These are phyloP conservation scores for Callaeas wilsoni DNA, from an alignment of 2,113 vertebrate genomes.

Conservation along the genomic window DNA sequence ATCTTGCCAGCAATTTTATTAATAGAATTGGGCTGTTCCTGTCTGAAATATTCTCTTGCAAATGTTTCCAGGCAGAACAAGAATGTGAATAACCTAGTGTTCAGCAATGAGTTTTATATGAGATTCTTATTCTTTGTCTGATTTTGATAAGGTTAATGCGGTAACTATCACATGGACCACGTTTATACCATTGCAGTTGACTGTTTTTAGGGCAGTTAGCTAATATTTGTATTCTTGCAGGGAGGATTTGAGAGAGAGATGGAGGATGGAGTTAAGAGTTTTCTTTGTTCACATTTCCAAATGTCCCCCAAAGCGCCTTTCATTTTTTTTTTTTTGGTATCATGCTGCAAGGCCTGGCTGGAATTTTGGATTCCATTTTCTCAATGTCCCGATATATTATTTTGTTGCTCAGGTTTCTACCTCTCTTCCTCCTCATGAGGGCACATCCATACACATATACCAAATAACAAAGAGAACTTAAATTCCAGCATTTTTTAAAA, in stretches of 20 bases:
- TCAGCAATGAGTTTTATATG: conserved; percentile 7
- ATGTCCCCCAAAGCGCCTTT: not conserved
- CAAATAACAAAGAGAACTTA: not conserved
- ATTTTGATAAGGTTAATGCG: conserved; percentile 11
- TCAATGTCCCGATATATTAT: not conserved
- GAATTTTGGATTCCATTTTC: not conserved
- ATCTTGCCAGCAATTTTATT: conserved; percentile 66
- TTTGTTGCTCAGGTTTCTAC: not conserved
- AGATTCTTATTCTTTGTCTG: not conserved
- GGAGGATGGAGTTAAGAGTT: not conserved
- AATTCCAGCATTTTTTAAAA: not conserved
- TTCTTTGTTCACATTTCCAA: not conserved
- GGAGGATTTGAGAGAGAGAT: not conserved
- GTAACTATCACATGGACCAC: not conserved
- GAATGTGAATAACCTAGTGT: conserved; percentile 57
- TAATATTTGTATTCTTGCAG: not conserved
- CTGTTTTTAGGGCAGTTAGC: not conserved
- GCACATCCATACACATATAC: not conserved
- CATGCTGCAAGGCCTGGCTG: not conserved
- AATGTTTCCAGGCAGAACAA: conserved; percentile 56
- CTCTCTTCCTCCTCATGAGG: not conserved
- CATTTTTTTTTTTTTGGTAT: not conserved
- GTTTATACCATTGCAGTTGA: not conserved
- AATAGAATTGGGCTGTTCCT: conserved; percentile 40
- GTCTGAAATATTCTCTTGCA: conserved; percentile 59